Percentiles rank a stretch among this genome's conserved stretches.
These are phyloP conservation scores for Petrocephalus schoutedeni DNA, from an alignment of 2,797 vertebrate genomes.

Conservation along the genomic window DNA sequence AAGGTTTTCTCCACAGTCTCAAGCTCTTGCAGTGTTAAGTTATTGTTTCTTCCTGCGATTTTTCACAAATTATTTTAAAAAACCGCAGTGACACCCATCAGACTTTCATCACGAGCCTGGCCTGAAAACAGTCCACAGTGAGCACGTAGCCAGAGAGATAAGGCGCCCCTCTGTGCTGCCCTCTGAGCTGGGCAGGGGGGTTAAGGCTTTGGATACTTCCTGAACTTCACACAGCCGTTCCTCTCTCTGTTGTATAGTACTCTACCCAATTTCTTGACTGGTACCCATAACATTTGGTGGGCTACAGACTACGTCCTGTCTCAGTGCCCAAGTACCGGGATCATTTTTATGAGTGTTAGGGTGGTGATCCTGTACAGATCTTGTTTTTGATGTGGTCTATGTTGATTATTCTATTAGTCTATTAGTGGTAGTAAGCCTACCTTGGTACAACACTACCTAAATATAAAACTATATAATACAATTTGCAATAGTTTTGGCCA, in stretches of 20 bases:
- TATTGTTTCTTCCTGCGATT: neutral
- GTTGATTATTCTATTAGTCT: neutral
- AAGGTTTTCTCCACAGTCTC: neutral
- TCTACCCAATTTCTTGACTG: neutral
- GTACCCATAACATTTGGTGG: neutral
- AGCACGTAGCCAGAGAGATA: slow-evolving; percentile 35
- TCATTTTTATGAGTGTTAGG: neutral
- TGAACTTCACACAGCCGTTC: neutral
- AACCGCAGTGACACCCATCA: neutral
- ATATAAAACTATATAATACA: neutral
- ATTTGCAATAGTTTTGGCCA: neutral
- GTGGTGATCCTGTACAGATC: neutral
- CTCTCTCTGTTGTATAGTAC: neutral
- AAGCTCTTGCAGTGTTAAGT: neutral
- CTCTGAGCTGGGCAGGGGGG: neutral
- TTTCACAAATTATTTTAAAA: neutral
- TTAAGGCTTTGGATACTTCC: neutral
- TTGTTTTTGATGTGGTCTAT: neutral
- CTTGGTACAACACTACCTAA: neutral
- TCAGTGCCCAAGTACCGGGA: neutral
- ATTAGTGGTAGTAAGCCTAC: neutral
- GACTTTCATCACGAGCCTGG: slow-evolving; percentile 33
- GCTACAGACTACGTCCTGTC: neutral
- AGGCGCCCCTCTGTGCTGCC: slow-evolving; percentile 25
- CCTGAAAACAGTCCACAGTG: slow-evolving; percentile 20